Conservation (phyloP, 2,888 invertebrate genomes). For the Maniola hyperantus region DNA sequence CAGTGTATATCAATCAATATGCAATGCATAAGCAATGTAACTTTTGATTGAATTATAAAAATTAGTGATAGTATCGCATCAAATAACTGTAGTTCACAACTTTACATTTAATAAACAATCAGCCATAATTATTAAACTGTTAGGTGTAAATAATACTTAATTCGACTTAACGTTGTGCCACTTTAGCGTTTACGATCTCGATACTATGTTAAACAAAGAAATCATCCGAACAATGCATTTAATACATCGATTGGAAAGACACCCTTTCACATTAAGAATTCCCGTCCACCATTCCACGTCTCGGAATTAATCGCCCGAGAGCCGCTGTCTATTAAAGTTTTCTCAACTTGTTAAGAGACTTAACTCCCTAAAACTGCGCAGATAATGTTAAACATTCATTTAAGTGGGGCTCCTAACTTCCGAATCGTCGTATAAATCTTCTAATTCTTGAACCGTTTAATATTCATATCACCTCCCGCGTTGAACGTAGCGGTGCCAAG, state of each 20-base stretch:
- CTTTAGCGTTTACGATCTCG: background rate
- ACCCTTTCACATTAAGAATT: constrained; percentile 77
- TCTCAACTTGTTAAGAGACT: constrained; percentile 77
- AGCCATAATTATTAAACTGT: too few relatives aligned
- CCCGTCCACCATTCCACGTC: constrained; percentile 74
- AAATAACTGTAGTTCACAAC: too few relatives aligned
- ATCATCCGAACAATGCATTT: constrained; percentile 21
- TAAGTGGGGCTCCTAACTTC: constrained; percentile 74
- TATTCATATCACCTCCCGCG: constrained; percentile 75
- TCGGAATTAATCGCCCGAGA: constrained; percentile 79
- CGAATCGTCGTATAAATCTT: constrained; percentile 78
- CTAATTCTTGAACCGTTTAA: constrained; percentile 79
- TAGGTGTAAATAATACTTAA: too few relatives aligned
- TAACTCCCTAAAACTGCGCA: constrained; percentile 74
- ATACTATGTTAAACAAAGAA: background rate
- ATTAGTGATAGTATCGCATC: too few relatives aligned
- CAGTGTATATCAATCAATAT: too few relatives aligned
- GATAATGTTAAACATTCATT: constrained; percentile 83
- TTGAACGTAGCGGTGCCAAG: constrained; percentile 26
- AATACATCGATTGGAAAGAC: constrained; percentile 49
- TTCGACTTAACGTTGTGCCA: too few relatives aligned
- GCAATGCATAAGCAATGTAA: too few relatives aligned
- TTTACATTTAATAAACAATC: too few relatives aligned
- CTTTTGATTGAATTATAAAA: too few relatives aligned
- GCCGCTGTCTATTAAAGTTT: constrained; percentile 79